Evolutionary conservation across 2,797 vertebrate species (phyloP).

Genomic region (Threskiornis aethiopicus): DNA sequence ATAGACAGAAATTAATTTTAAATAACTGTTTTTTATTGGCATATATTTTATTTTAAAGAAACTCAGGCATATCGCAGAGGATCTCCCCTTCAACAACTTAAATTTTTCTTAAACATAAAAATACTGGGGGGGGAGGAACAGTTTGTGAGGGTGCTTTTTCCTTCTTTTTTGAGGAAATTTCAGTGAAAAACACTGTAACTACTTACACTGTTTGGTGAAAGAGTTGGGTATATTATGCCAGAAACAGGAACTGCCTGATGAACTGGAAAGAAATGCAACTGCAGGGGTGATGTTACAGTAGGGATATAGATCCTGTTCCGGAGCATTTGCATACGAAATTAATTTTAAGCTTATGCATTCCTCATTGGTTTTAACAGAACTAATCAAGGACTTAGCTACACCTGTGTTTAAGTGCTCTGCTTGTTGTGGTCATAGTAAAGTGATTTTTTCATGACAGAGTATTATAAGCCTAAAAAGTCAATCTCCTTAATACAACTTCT

Average conservation of each 20-base stretch:
- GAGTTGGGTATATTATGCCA: neutral
- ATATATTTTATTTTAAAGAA: slow-evolving; percentile 2
- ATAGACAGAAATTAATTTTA: neutral
- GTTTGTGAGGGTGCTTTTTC: neutral
- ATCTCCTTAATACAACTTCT: neutral
- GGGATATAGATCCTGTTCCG: neutral
- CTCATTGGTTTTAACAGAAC: neutral
- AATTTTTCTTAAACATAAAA: neutral
- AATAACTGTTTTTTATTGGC: neutral
- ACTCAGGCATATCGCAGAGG: neutral
- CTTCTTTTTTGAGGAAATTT: neutral
- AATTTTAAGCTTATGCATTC: neutral
- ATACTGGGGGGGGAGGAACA: neutral
- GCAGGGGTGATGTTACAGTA: neutral
- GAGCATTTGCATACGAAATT: neutral
- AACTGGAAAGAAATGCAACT: neutral
- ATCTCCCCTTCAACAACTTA: neutral
- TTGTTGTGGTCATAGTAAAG: neutral
- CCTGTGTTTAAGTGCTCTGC: neutral
- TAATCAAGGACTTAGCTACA: neutral
- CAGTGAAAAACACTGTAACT: neutral
- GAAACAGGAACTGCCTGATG: neutral
- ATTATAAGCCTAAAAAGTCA: neutral
- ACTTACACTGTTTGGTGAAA: neutral
- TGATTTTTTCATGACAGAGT: neutral